Evolutionary conservation across 1,140 invertebrate genomes (phyloP).

Genomic region (Diorhabda elongata): DNA sequence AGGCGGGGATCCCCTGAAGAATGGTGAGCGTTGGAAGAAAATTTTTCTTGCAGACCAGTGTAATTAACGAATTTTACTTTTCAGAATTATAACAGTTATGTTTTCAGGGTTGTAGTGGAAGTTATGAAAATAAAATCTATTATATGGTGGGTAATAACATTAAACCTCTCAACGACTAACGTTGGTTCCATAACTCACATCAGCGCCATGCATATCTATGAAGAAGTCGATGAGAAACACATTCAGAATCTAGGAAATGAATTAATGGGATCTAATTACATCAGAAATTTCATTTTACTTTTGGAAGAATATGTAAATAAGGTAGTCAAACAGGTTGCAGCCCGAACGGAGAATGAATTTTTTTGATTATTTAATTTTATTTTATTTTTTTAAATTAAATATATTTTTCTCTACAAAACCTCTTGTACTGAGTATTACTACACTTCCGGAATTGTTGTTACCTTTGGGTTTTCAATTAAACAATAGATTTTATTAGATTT

Average conservation of each 20-base stretch:
- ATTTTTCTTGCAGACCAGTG: neutral
- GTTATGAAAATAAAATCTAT: slow-evolving; percentile 4
- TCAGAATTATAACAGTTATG: neutral
- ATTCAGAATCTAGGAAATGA: slow-evolving; percentile 8
- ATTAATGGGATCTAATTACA: neutral
- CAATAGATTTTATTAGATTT: no score
- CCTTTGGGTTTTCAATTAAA: no score
- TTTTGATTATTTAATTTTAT: no score
- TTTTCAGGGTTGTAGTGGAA: slow-evolving; percentile 13
- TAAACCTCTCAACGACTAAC: slow-evolving; percentile 4
- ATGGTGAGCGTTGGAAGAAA: neutral
- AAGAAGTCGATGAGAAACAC: slow-evolving; percentile 9
- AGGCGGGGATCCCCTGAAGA: neutral
- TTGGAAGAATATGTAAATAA: slow-evolving; percentile 10
- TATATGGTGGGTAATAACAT: slow-evolving; percentile 14
- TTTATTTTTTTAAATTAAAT: no score
- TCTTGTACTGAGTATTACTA: no score
- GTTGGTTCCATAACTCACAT: neutral
- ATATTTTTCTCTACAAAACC: no score
- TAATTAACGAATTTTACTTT: neutral
- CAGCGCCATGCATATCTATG: neutral
- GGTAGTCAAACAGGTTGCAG: slow-evolving; percentile 4
- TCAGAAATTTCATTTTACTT: slow-evolving; percentile 13
- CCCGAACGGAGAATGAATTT: slow-evolving; percentile 1
- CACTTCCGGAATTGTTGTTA: no score